A percentile compares a stretch with the other conserved stretches of the same genome.
Conservation (phyloP, 2,888 invertebrate genomes). For the Stegana nigrithorax region DNA sequence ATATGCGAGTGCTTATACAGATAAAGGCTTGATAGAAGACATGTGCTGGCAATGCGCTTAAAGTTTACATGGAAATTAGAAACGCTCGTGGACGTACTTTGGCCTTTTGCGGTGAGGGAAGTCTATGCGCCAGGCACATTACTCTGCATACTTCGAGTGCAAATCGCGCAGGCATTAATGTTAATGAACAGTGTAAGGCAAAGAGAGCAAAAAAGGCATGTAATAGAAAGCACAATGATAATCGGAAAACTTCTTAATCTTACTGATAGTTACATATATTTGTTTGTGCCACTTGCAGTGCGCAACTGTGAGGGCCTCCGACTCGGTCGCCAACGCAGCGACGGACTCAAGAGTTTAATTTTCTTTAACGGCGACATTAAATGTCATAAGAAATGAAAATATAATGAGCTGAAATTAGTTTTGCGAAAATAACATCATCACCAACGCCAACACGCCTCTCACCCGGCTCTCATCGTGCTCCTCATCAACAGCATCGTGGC, state of each 20-base stretch:
- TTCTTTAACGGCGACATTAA: conserved; percentile 6
- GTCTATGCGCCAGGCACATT: too few relatives aligned
- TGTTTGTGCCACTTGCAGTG: conserved; percentile 47
- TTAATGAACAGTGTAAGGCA: background rate
- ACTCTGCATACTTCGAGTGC: conserved; percentile 2
- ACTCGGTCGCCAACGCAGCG: background rate
- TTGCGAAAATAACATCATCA: conserved; percentile 10
- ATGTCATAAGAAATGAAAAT: conserved; percentile 16
- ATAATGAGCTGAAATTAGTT: conserved; percentile 13
- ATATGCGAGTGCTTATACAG: too few relatives aligned
- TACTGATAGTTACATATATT: conserved; percentile 20
- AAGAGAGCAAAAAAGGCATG: background rate
- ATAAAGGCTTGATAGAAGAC: too few relatives aligned
- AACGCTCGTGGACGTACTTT: too few relatives aligned
- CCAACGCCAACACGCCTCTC: too few relatives aligned
- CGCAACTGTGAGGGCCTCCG: background rate
- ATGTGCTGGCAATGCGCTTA: too few relatives aligned
- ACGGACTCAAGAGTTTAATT: conserved; percentile 7
- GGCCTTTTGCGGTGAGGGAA: too few relatives aligned
- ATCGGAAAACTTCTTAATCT: conserved; percentile 14
- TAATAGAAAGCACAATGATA: conserved; percentile 12
- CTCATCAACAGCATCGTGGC: background rate
- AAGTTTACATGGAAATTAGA: too few relatives aligned
- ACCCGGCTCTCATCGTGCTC: background rate
- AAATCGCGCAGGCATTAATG: background rate